Base-by-base conservation (phyloP, 2,888 invertebrate species). In the Germaria angustata region DNA sequence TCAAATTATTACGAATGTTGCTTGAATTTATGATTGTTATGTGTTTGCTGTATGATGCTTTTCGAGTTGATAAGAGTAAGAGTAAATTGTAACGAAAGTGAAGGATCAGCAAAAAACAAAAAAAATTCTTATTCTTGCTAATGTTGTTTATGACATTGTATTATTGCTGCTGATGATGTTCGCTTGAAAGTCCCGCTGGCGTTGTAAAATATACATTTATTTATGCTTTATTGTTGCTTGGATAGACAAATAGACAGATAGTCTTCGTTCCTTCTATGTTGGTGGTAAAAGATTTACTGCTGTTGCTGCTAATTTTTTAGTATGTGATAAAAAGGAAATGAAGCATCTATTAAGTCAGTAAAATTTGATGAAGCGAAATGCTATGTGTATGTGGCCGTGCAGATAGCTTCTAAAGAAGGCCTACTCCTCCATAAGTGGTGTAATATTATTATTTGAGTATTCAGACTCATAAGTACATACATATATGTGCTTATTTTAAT, bases 171-270 rank as follows among this genome's bases (percentile, higher is more conserved):
- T 71, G 49, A 66, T 68, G 80, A 75, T 80, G 63, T 80, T 80
- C 53, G 63, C 49, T 63, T 75, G 49, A 75, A 55, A 75, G 73
- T 32, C 75, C 80, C 80, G 69, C 32, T 57, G 75, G 80, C 80
- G 49, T 59, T 80, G 39, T 66, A 61, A 73, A 66, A 79, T 78
- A 57, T 73, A 61, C 51, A 66, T 66, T 24, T 57, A 68, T 55
- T 63, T 53, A 44, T 32, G 24, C n/a, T 36, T 49, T 53, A 32
- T 49, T 65, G 36, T 46, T 46, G 20, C 22, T 49, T 15, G 24
- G 28, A 41, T 8, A 63, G 24, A 61, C 53, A 49, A 5, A 68
- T 11, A 75, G 1, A 65, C 46, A 44, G 34, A 39, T 20, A 34
- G 24, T n/a, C 59, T 24, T 39, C 22, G 44, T 32, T 41, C 9